Evolutionary conservation across 2,113 vertebrate genomes (phyloP), one percentile per base, ranked within the genome.

Genomic region (Verasper variegatus): DNA sequence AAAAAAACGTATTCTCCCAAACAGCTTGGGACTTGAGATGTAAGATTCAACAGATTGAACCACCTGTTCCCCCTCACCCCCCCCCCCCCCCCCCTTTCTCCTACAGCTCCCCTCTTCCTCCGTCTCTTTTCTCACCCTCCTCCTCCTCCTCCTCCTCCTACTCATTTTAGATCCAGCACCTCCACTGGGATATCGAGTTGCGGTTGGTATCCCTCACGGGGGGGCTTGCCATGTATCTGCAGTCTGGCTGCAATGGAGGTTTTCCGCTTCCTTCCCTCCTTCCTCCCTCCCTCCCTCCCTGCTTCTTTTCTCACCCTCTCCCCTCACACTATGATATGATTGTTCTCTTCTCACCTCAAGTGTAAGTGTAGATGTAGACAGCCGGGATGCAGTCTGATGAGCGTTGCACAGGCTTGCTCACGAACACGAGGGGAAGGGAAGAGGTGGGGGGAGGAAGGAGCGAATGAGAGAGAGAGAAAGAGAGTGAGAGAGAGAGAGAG

Each of bases 41-140:
- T 80, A 56, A 86, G 72, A 92, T 90, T 92, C 93, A 94, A 93
- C 93, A 93, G 92, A 91, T 92, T 90, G 89, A 84, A 83, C 91
- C 92, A 93, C 93, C 93, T 94, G 93, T 94, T 90, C 74, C 64
- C 73, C 61, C 42, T n/a, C 61, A 18, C 51, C 74, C 20, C 58
- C 64, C n/a, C 24, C 5, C 47, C 52, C 52, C 31, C 10, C 18
- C 1, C 8, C 40, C 7, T 27, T 26, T 14, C 21, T 13, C 21
- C 54, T 15, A n/a, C 1, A 7, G 26, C 11, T 27, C 40, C 13
- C 23, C 45, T 7, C 24, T 12, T 7, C 42, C 57, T 49, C 47
- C 54, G 18, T 37, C 20, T 42, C 20, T 20, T n/a, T 14, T 4
- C 47, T 35, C 52, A 9, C 18, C 71, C 49, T 13, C 54, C 60